Evolutionary conservation across 2,113 vertebrate species (phyloP).

Genomic region (Terrapene triunguis): DNA sequence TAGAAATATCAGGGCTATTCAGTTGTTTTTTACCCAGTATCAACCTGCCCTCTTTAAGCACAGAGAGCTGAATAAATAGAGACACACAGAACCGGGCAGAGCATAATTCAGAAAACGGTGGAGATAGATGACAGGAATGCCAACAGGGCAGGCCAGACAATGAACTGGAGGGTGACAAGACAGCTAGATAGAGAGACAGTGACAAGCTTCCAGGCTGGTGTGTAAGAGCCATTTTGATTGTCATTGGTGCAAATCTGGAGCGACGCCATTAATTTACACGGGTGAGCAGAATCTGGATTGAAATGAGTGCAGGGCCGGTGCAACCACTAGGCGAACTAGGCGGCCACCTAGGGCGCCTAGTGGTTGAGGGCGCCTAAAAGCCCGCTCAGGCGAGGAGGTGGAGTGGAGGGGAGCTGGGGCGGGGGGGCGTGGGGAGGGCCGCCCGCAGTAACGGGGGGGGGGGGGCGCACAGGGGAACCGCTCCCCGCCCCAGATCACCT

Average conservation of each 20-base stretch:
- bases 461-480: too few species aligned
- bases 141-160: background rate
- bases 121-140: background rate
- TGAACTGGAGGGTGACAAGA: background rate
- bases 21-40: conserved; percentile 10
- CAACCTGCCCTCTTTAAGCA: conserved; percentile 12
- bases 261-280: background rate
- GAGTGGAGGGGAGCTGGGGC: too few species aligned
- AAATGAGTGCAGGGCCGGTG: conserved; percentile 19
- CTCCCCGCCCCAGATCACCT: too few species aligned
- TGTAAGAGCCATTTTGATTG: background rate
- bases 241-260: conserved; percentile 22
- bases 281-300: conserved; percentile 1
- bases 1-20: conserved; percentile 25
- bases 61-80: background rate
- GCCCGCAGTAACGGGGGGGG: too few species aligned
- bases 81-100: background rate
- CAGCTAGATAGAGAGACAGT: background rate
- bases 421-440: too few species aligned
- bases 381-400: too few species aligned
- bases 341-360: too few species aligned
- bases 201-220: background rate
- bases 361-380: too few species aligned
- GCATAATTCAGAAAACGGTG: background rate
- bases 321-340: too few species aligned